Evolutionary conservation across 2,888 invertebrate genomes (phyloP).

Genomic region (Atethmia centrago): DNA sequence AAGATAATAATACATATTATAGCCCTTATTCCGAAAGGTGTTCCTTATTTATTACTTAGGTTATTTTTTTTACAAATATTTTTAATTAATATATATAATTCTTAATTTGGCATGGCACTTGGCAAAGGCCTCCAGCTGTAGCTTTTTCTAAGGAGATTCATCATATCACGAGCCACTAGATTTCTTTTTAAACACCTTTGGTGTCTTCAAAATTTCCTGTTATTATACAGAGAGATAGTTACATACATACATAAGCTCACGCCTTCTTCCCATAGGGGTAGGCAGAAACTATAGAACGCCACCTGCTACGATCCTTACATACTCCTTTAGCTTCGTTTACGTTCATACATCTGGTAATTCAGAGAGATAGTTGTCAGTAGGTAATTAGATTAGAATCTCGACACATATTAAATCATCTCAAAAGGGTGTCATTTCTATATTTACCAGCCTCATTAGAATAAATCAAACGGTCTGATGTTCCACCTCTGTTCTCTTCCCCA

Average conservation of each 20-base stretch:
- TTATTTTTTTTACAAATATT: too few species aligned
- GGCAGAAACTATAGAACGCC: background rate
- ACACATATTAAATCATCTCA: slow-evolving; percentile 2
- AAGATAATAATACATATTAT: background rate
- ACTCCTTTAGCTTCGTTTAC: background rate
- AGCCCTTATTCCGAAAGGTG: background rate
- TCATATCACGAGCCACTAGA: background rate
- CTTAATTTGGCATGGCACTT: background rate
- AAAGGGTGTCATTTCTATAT: slow-evolving; percentile 40
- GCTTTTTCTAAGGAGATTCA: background rate
- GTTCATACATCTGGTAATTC: background rate
- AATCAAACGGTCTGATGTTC: slow-evolving; percentile 79
- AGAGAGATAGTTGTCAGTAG: background rate
- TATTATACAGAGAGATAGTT: background rate
- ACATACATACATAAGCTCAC: background rate
- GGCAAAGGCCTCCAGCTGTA: background rate
- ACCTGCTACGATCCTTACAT: background rate
- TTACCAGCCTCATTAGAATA: slow-evolving; percentile 64
- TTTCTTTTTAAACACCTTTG: background rate
- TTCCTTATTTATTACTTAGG: background rate
- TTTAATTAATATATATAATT: too few species aligned
- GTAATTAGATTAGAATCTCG: background rate
- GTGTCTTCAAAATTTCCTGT: background rate
- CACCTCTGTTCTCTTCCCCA: slow-evolving; percentile 73
- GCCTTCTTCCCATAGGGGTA: background rate